Percentiles rank a stretch among this genome's conserved stretches.
phyloP scores from a whole-genome alignment of 2,113 vertebrate genomes.

The Prietella phreatophila region DNA sequence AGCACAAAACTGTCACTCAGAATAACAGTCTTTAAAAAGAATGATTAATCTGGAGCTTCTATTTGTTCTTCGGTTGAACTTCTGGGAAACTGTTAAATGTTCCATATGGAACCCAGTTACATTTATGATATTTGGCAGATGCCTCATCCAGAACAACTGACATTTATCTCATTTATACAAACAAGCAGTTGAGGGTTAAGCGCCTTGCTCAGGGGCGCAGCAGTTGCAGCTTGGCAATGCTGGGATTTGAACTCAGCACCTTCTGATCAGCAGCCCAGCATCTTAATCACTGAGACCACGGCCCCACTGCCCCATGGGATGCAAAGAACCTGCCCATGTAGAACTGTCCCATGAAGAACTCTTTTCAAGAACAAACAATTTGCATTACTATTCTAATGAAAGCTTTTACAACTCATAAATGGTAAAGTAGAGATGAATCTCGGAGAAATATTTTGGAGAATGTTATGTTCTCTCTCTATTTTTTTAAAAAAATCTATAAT shows the following conservation, averaged over 20 bases:
- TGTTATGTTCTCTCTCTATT: not conserved
- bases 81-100: not conserved
- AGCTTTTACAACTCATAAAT: not conserved
- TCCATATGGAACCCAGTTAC: not conserved
- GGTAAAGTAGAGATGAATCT: not conserved
- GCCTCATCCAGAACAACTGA: too few relatives aligned
- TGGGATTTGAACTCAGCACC: too few relatives aligned
- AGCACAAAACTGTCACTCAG: not conserved
- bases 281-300: too few relatives aligned
- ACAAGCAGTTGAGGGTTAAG: too few relatives aligned
- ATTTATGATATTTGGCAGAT: too few relatives aligned
- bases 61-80: not conserved
- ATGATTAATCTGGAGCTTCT: not conserved
- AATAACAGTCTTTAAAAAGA: not conserved
- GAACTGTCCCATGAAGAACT: not conserved
- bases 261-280: too few relatives aligned
- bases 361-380: not conserved
- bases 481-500: not conserved
- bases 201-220: too few relatives aligned
- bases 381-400: not conserved
- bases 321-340: not conserved
- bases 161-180: too few relatives aligned
- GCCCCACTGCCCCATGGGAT: not conserved
- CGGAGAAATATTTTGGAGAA: not conserved
- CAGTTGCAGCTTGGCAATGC: too few relatives aligned